A percentile compares a stretch with the other conserved stretches of the same genome.
These are phyloP conservation scores for Yoshiicerus persimilis DNA, from an alignment of 1,140 invertebrate genomes.

Conservation along the genomic window DNA sequence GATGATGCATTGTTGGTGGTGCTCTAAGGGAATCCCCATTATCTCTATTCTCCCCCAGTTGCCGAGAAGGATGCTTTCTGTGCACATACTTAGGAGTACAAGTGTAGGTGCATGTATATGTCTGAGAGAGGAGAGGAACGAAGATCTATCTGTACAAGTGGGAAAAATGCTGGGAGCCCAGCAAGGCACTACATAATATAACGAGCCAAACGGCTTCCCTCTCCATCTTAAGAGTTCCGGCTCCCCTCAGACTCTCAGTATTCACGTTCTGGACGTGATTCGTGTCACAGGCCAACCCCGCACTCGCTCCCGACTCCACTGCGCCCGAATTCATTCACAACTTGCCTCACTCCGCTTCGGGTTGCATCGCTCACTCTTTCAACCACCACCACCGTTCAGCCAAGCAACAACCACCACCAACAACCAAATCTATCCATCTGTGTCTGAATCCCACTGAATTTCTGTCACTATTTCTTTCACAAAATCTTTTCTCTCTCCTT, in stretches of 20 bases:
- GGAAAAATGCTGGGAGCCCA: background rate
- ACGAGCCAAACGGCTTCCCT: background rate
- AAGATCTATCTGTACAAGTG: slow-evolving; percentile 1
- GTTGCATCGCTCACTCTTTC: background rate
- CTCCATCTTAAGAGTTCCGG: slow-evolving; percentile 9
- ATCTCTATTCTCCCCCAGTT: slow-evolving; percentile 17
- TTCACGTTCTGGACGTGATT: slow-evolving; percentile 32
- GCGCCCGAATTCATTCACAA: slow-evolving; percentile 21
- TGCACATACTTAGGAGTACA: background rate
- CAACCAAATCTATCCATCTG: background rate
- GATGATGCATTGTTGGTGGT: slow-evolving; percentile 24
- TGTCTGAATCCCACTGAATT: background rate
- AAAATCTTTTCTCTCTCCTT: background rate
- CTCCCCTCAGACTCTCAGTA: slow-evolving; percentile 12
- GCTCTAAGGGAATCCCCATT: slow-evolving; percentile 21
- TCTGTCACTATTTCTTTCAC: too few relatives aligned
- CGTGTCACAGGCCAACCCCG: slow-evolving; percentile 23
- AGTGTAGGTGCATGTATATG: background rate
- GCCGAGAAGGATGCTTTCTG: background rate
- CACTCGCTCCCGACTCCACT: background rate
- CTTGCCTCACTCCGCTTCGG: background rate
- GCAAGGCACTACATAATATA: background rate
- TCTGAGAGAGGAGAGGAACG: background rate
- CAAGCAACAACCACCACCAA: background rate
- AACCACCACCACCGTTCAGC: background rate